Conservation (phyloP, 2,113 vertebrate genomes). For the Chamaetylas fuelleborni region DNA sequence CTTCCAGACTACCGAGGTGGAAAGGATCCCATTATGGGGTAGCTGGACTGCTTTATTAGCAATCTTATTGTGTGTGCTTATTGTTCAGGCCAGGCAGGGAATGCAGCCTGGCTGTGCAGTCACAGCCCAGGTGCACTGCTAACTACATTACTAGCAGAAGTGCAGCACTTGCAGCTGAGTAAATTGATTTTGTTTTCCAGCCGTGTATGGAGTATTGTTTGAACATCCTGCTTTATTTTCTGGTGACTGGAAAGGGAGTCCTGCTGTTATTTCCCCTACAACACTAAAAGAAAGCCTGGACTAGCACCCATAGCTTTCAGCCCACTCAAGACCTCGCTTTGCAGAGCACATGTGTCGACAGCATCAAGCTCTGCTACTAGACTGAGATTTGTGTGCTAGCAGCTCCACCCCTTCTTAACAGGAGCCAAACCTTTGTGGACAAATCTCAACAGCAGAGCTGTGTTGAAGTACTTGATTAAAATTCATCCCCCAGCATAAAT, state of each 20-base stretch:
- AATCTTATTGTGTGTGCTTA: not conserved
- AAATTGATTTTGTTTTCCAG: not conserved
- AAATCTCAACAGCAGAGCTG: not conserved
- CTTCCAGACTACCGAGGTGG: not conserved
- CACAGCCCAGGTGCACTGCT: not conserved
- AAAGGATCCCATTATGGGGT: not conserved
- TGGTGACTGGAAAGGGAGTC: not conserved
- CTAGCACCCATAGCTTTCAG: not conserved
- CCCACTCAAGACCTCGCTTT: not conserved
- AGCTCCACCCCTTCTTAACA: not conserved
- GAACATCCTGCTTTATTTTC: not conserved
- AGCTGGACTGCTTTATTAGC: not conserved
- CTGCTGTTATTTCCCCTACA: not conserved
- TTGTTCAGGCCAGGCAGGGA: not conserved
- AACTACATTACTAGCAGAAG: not conserved
- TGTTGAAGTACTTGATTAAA: conserved; percentile 14
- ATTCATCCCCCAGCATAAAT: not conserved
- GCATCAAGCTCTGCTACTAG: not conserved
- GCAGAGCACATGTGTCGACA: not conserved
- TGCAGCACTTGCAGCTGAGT: not conserved
- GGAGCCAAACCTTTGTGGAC: not conserved
- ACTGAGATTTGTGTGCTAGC: not conserved
- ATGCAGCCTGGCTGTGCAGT: not conserved
- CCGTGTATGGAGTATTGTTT: not conserved
- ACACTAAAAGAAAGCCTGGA: not conserved